Conservation (phyloP, 2,888 invertebrate species). For the Polydrusus tereticollis region DNA sequence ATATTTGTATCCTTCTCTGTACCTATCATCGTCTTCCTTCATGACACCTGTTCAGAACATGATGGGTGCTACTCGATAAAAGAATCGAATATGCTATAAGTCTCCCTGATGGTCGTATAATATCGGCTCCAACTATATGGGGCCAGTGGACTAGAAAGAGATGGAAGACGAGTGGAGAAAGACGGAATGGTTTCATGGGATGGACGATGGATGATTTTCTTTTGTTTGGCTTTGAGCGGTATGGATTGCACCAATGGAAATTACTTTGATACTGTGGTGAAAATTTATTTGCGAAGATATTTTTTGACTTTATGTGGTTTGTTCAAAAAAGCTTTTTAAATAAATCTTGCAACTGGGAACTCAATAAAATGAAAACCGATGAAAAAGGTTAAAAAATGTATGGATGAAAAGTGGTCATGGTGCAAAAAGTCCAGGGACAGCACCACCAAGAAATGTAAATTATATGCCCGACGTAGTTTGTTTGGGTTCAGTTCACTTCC, state of each 20-base stretch:
- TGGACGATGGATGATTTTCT: constrained; percentile 17
- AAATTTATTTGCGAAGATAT: too few species aligned
- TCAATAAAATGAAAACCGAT: too few species aligned
- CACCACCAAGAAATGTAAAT: not conserved
- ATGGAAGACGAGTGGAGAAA: not conserved
- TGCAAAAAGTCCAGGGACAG: not conserved
- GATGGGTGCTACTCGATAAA: not conserved
- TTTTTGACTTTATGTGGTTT: too few species aligned
- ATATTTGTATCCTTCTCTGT: not conserved
- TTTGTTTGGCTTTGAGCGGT: constrained; percentile 20
- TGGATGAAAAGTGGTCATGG: too few species aligned
- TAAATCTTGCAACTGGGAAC: too few species aligned
- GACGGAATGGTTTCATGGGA: not conserved
- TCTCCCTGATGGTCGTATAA: constrained; percentile 4
- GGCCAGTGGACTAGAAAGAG: constrained; percentile 37
- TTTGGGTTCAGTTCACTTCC: constrained; percentile 41
- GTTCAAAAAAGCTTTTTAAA: too few species aligned
- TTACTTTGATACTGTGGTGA: not conserved
- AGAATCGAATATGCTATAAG: not conserved
- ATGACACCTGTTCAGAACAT: not conserved
- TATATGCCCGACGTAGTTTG: constrained; percentile 9
- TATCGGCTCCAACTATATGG: not conserved
- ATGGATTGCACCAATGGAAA: constrained; percentile 4
- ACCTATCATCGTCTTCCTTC: not conserved
- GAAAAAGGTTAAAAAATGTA: too few species aligned